Base-by-base conservation (phyloP, 2,797 vertebrate genomes). In the Argentina silus region DNA sequence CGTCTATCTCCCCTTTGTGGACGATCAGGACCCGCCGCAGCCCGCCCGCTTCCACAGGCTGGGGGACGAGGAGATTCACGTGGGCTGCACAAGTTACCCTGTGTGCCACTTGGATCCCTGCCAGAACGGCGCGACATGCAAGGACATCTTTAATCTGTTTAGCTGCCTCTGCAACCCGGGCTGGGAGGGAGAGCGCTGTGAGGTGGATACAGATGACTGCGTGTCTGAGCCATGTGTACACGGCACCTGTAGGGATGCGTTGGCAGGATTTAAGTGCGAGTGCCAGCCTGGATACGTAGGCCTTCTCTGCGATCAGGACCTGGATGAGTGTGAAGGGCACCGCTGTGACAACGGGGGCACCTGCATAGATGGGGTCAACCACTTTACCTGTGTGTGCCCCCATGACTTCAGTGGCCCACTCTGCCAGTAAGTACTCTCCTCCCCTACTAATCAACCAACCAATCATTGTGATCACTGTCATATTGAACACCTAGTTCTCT, bases 201-300 rank as follows among this genome's bases (percentile, higher is more conserved):
- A 96, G 74, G 27, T 65, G 0, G 89, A 95, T 67, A 67, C 87
- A 0, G 94, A 98, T 0, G 96, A 98, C 8, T 99, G 97, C 45
- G 85, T 78, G 0, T 90, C 95, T 0, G 89, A 81, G 68, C 96
- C 96, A 0, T 99, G 97, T 0, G 75, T 90, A 1, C 93, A 95
- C 0, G 97, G 97, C 42, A 77, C 53, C 74, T 99, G 97, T 50
- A 84, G 78, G 0, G 93, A 95, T 7, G 89, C 81, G 1, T 86
- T 94, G 0, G 95, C 92, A 0, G 92, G 91, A 0, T 98, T 95
- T 19, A 90, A 93, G 86, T 99, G 97, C 12, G 83, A 74, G 0
- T 99, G 97, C 80, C 83, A 90, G 47, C 87, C 87, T 0, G 97
- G 97, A 0, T 98, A 94, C 36, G 84, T 80, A 0, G 97, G 97